These are phyloP conservation scores for Mareca penelope DNA, from an alignment of 2,797 vertebrate genomes.

Conservation along the genomic window DNA sequence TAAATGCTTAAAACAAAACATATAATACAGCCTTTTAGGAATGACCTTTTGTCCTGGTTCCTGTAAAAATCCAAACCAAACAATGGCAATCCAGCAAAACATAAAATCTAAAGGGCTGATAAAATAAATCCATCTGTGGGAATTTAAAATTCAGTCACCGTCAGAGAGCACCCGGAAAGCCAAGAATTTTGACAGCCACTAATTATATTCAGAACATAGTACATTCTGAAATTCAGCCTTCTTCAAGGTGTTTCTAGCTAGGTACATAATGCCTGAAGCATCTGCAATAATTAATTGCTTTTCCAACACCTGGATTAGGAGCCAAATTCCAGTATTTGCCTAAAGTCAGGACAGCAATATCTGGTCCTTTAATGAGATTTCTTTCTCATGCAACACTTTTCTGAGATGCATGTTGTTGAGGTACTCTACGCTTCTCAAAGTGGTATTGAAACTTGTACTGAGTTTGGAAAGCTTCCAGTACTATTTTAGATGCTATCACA, in stretches of 20 bases:
- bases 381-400: background rate
- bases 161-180: background rate
- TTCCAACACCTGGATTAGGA: background rate
- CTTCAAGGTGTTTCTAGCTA: background rate
- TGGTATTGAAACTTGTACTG: background rate
- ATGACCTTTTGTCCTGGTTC: background rate
- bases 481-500: background rate
- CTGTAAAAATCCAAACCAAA: background rate
- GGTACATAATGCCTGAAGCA: background rate
- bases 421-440: background rate
- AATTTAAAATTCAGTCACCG: background rate
- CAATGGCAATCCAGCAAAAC: background rate
- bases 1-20: background rate
- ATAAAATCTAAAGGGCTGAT: background rate
- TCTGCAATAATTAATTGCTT: slow-evolving; percentile 14
- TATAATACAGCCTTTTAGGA: background rate
- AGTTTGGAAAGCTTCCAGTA: slow-evolving; percentile 23
- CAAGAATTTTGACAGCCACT: background rate
- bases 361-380: background rate
- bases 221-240: background rate
- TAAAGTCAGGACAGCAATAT: background rate
- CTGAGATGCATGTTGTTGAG: background rate
- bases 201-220: slow-evolving; percentile 5
- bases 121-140: background rate
- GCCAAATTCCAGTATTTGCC: background rate